Conservation (phyloP, 2,797 vertebrate genomes). For the Numenius phaeopus region DNA sequence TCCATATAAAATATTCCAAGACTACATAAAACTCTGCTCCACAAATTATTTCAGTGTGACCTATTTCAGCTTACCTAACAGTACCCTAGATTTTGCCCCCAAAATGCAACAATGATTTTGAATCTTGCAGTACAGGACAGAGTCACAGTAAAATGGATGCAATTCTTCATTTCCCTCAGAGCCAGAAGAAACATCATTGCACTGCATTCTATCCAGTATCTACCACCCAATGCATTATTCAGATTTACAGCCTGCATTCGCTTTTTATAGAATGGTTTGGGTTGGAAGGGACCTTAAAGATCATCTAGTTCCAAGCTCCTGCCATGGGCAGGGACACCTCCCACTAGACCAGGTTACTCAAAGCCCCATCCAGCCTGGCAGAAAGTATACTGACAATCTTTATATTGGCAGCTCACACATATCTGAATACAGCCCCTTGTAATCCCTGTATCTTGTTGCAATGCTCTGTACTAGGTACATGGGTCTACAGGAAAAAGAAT, state of each 20-base stretch:
- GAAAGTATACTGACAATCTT: neutral
- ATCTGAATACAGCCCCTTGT: too few relatives aligned
- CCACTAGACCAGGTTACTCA: neutral
- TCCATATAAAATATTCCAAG: neutral
- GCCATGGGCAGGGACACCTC: neutral
- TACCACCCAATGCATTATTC: neutral
- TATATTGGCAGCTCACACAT: neutral
- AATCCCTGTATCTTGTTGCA: neutral
- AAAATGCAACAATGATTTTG: neutral
- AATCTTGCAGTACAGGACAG: neutral
- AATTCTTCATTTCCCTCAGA: neutral
- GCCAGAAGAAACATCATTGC: neutral
- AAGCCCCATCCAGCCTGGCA: neutral
- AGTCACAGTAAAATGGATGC: neutral
- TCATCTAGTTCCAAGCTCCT: neutral
- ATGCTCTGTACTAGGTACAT: neutral
- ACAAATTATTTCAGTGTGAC: neutral
- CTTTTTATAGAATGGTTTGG: neutral
- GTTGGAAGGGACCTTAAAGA: too few relatives aligned
- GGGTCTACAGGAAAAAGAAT: neutral
- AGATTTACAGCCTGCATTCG: neutral
- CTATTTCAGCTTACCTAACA: neutral
- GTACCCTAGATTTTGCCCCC: neutral
- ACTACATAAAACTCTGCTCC: neutral
- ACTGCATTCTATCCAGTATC: neutral